phyloP scores from a whole-genome alignment of 2,797 vertebrate species.

The Schizopygopsis pylzovi region DNA sequence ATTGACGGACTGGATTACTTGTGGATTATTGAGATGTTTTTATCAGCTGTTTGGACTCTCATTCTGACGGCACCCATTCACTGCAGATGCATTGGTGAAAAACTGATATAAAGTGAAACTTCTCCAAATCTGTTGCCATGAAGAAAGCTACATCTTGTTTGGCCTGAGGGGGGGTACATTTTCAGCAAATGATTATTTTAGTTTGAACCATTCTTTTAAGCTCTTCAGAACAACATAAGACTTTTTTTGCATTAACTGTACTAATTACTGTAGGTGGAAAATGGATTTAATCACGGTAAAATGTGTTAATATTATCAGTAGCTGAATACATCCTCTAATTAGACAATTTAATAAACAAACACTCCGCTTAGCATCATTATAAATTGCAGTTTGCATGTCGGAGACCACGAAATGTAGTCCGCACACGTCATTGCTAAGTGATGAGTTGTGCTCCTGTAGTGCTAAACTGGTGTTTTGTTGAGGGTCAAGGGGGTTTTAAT shows the following conservation, averaged over 20 bases:
- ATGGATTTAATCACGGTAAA: background rate
- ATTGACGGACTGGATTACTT: background rate
- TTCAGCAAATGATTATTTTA: background rate
- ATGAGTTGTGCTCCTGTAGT: background rate
- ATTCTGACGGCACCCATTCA: background rate
- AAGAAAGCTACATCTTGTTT: background rate
- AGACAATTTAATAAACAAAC: background rate
- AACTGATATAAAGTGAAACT: background rate
- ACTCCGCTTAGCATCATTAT: background rate
- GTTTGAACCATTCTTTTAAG: background rate
- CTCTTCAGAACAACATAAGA: background rate
- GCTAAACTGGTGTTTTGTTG: background rate
- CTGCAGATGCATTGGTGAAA: background rate
- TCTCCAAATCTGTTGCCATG: background rate
- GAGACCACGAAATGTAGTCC: background rate
- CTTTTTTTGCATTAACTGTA: background rate
- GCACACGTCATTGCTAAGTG: conserved; percentile 7
- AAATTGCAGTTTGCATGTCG: conserved; percentile 17
- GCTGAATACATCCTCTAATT: conserved; percentile 6
- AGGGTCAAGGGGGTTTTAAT: background rate
- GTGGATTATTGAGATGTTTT: background rate
- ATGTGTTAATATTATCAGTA: background rate
- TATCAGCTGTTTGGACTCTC: background rate
- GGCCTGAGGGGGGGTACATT: background rate
- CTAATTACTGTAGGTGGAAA: background rate